phyloP scores from a whole-genome alignment of 1,140 invertebrate genomes.

The Zeugodacus cucurbitae region DNA sequence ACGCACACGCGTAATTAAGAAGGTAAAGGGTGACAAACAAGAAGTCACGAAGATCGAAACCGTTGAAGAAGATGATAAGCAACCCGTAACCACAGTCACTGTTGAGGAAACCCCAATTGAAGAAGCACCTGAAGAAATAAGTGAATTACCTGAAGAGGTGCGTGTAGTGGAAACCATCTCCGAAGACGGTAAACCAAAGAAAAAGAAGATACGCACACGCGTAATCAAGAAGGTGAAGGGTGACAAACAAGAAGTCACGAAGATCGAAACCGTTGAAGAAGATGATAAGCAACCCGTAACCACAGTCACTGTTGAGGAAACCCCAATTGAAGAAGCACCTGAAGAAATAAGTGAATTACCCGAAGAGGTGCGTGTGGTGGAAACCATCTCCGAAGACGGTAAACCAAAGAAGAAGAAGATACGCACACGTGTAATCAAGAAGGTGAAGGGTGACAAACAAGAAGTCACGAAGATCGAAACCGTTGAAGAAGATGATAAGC shows the following conservation, averaged over 20 bases:
- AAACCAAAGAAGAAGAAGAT: slow-evolving; percentile 54
- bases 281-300: slow-evolving; percentile 57
- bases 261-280: slow-evolving; percentile 64
- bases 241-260: slow-evolving; percentile 55
- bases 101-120: slow-evolving; percentile 43
- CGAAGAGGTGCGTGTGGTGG: slow-evolving; percentile 37
- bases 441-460: slow-evolving; percentile 52
- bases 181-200: slow-evolving; percentile 17
- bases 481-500: slow-evolving; percentile 56
- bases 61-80: slow-evolving; percentile 62
- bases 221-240: slow-evolving; percentile 55
- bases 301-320: slow-evolving; percentile 50
- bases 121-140: neutral
- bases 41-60: slow-evolving; percentile 60
- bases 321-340: neutral
- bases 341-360: slow-evolving; percentile 13
- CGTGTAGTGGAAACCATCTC: slow-evolving; percentile 41
- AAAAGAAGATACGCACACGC: slow-evolving; percentile 49
- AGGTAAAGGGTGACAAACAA: slow-evolving; percentile 55
- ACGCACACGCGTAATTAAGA: slow-evolving; percentile 53
- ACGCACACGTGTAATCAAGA: slow-evolving; percentile 54
- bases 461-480: slow-evolving; percentile 54
- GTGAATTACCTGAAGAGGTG: slow-evolving; percentile 15
- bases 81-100: slow-evolving; percentile 54
- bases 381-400: slow-evolving; percentile 45